phyloP scores from a whole-genome alignment of 2,888 invertebrate species.

The Ashinkailepas kermadecensis region DNA sequence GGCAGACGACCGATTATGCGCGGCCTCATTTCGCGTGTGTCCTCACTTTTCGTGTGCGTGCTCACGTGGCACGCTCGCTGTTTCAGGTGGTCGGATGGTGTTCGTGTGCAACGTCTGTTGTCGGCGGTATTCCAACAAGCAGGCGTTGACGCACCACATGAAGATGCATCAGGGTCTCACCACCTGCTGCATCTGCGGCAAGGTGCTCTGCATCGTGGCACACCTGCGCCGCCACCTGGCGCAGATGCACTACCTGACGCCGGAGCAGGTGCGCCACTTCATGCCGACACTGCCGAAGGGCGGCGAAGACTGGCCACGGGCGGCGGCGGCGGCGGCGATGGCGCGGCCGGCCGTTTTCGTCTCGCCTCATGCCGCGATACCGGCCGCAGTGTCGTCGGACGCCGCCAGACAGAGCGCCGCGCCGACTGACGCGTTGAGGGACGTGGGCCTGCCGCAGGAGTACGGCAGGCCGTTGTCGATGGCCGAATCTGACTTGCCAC shows the following conservation, averaged over 20 bases:
- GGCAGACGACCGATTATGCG: too few species aligned
- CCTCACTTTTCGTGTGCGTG: too few species aligned
- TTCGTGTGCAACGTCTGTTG: not conserved
- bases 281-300: not conserved
- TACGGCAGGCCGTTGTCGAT: too few species aligned
- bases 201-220: slow-evolving; percentile 18
- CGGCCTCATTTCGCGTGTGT: too few species aligned
- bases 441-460: too few species aligned
- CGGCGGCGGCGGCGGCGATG: not conserved
- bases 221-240: slow-evolving; percentile 7
- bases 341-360: too few species aligned
- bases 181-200: slow-evolving; percentile 16
- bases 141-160: slow-evolving; percentile 20
- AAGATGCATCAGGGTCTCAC: slow-evolving; percentile 22
- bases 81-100: not conserved
- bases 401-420: too few species aligned
- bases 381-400: too few species aligned
- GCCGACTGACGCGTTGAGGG: too few species aligned
- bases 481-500: too few species aligned
- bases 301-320: too few species aligned
- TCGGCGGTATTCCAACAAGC: not conserved
- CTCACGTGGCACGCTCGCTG: not conserved
- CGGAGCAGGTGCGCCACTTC: not conserved
- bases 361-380: too few species aligned
- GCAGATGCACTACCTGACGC: not conserved